A percentile compares a stretch with the other conserved stretches of the same genome.
Evolutionary conservation across 1,140 invertebrate genomes (phyloP).

Genomic region (Sipha flava): DNA sequence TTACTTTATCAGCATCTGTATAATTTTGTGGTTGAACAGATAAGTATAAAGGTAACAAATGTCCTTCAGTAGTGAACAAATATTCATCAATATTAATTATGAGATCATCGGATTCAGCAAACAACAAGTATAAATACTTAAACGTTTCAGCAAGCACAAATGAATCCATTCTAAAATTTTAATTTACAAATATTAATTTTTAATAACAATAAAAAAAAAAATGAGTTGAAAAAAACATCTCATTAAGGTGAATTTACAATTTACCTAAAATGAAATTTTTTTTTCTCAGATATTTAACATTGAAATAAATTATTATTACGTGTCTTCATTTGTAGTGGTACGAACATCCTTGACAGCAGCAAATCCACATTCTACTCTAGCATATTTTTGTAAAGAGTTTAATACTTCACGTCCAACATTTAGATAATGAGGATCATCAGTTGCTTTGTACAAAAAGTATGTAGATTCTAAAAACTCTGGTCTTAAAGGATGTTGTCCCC

Average conservation of each 20-base stretch:
- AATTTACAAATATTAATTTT: not conserved
- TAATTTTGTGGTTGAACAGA: conserved; percentile 27
- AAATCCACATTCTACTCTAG: conserved; percentile 90
- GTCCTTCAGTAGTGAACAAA: conserved; percentile 94
- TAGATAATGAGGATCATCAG: conserved; percentile 89
- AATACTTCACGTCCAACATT: conserved; percentile 85
- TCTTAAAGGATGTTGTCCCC: conserved; percentile 92
- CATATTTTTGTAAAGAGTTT: conserved; percentile 81
- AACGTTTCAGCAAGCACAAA: conserved; percentile 97
- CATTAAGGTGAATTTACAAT: not conserved
- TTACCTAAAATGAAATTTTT: not conserved
- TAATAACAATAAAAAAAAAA: not conserved
- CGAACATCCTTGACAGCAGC: conserved; percentile 94
- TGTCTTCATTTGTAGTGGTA: conserved; percentile 79
- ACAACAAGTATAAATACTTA: conserved; percentile 93
- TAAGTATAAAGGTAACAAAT: conserved; percentile 81
- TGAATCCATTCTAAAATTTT: conserved; percentile 76
- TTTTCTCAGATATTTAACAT: not conserved
- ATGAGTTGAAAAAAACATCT: not conserved
- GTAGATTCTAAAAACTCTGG: conserved; percentile 98
- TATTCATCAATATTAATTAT: conserved; percentile 90
- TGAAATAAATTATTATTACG: conserved; percentile 39
- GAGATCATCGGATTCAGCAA: conserved; percentile 79
- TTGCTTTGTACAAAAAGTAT: conserved; percentile 92
- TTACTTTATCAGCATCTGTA: conserved; percentile 19